Evolutionary conservation across 2,113 vertebrate genomes (phyloP).

Genomic region (Nyctibius bracteatus): DNA sequence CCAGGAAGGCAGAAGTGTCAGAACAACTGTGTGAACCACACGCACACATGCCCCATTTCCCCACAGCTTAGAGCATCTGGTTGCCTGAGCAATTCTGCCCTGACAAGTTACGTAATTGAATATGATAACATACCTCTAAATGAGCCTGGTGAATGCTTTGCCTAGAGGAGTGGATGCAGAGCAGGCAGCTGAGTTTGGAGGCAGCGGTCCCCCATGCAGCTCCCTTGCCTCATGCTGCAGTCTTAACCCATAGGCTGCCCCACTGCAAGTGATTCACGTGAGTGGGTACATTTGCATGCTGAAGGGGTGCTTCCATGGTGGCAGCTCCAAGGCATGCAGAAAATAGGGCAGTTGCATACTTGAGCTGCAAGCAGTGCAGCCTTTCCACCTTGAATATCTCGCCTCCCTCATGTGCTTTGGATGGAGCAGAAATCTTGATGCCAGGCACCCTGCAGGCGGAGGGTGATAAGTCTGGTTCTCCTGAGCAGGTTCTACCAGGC

Average conservation of each 20-base stretch:
- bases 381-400: background rate
- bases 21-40: background rate
- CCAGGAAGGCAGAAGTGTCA: background rate
- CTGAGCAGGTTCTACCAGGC: background rate
- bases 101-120: background rate
- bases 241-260: background rate
- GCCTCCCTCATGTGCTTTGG: background rate
- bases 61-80: background rate
- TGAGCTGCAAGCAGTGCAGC: background rate
- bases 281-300: background rate
- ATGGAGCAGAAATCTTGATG: background rate
- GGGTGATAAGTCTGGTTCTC: background rate
- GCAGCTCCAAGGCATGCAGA: background rate
- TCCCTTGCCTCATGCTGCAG: background rate
- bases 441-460: background rate
- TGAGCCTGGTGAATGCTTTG: background rate
- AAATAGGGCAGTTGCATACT: background rate
- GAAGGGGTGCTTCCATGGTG: background rate
- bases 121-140: background rate
- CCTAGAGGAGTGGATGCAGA: background rate
- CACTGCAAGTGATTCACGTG: background rate
- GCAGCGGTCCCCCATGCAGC: rapidly evolving
- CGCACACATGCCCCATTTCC: rapidly evolving
- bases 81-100: background rate
- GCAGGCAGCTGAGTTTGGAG: background rate